phyloP scores from a whole-genome alignment of 2,113 vertebrate genomes.

The Ellobius talpinus region DNA sequence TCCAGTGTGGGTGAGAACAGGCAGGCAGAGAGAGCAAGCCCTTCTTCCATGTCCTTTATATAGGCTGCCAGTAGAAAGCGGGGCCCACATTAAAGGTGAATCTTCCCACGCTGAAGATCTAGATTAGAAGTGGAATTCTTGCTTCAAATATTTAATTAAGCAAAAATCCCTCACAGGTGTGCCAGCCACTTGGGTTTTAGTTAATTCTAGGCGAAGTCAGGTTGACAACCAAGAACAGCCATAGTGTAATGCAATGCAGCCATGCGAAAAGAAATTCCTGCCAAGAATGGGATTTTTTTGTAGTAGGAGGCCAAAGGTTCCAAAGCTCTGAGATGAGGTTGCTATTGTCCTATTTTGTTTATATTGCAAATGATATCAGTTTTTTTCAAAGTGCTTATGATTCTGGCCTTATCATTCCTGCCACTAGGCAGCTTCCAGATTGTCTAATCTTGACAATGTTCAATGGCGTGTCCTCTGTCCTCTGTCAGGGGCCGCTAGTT shows the following conservation, averaged over 20 bases:
- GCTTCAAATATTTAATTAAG: not conserved
- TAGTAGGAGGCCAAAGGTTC: not conserved
- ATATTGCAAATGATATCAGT: slow-evolving; percentile 47
- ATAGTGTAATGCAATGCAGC: not conserved
- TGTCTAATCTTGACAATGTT: slow-evolving; percentile 56
- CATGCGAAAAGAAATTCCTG: not conserved
- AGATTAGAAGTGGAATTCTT: not conserved
- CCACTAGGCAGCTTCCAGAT: slow-evolving; percentile 59
- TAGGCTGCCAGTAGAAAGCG: not conserved
- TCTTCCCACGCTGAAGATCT: not conserved
- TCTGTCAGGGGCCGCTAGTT: slow-evolving; percentile 60
- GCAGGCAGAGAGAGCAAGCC: too few species aligned
- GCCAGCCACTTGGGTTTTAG: not conserved
- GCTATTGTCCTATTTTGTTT: slow-evolving; percentile 60
- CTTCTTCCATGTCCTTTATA: not conserved
- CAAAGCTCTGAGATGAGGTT: slow-evolving; percentile 13
- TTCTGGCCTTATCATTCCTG: slow-evolving; percentile 72
- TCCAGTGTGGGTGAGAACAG: not conserved
- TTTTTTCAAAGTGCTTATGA: slow-evolving; percentile 48
- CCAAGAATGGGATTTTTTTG: not conserved
- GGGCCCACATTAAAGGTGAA: not conserved
- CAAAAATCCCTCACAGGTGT: not conserved
- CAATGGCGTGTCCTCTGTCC: slow-evolving; percentile 8
- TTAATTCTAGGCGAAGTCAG: not conserved
- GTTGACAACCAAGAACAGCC: not conserved